phyloP scores from a whole-genome alignment of 2,113 vertebrate species.

The Heterocephalus glaber region DNA sequence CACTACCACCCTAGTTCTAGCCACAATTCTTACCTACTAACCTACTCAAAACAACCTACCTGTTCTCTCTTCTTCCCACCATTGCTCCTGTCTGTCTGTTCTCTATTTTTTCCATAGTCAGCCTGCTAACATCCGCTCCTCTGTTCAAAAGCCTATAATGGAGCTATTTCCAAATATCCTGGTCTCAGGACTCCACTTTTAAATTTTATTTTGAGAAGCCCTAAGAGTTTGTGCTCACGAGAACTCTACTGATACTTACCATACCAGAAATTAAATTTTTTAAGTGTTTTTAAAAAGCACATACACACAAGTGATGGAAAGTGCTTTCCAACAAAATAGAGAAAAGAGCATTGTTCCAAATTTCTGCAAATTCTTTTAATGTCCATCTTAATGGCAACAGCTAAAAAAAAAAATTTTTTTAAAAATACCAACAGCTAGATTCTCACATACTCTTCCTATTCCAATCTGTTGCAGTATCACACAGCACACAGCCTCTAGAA shows the following conservation, averaged over 20 bases:
- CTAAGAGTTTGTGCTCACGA: neutral
- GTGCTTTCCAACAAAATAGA: neutral
- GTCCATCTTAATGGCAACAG: neutral
- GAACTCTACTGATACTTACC: neutral
- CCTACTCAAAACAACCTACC: neutral
- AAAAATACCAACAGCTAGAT: neutral
- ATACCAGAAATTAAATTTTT: neutral
- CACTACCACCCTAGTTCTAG: neutral
- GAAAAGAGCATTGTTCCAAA: neutral
- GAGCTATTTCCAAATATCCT: neutral
- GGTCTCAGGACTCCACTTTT: neutral
- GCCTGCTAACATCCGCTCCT: neutral
- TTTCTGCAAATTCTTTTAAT: conserved; percentile 4
- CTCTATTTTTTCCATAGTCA: neutral
- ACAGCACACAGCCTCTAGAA: neutral
- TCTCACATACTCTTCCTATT: neutral
- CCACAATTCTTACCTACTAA: neutral
- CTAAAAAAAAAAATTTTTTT: no score
- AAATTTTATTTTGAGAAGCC: neutral
- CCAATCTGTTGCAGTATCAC: neutral
- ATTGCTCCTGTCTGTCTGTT: neutral
- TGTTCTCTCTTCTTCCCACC: neutral
- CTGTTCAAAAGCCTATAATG: neutral
- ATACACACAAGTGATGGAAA: neutral
- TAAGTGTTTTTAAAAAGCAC: neutral